Base-by-base conservation (phyloP, 2,888 invertebrate genomes). In the Cryptocheilus praepositus region DNA sequence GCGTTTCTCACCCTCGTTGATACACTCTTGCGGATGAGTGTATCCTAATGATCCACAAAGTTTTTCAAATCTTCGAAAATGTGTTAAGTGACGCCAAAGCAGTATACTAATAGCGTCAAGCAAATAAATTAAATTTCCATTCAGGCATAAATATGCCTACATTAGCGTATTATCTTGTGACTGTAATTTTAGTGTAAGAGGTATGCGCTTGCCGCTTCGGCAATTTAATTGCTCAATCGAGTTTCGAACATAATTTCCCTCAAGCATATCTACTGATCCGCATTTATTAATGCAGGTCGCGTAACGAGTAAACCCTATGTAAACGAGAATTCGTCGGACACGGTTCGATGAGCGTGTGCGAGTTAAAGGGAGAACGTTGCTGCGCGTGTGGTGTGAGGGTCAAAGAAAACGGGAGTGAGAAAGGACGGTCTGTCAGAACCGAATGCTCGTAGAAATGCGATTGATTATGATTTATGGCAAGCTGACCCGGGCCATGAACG, bases 391-490 rank as follows among this genome's bases (percentile, higher is more conserved):
- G 49, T 19, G 46, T 18, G 49, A 49, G 49, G 18, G 49, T 18
- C 16, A 49, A 18, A 49, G 49, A 49, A 36, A 36, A 36, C 13
- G 36, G 36, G 36, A 36, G 36, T 45, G 49, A 60, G 57, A 45
- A 64, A 68, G 67, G 70, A 63, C 68, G 64, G 77, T 64, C 70
- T 72, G 79, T 81, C 77, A 70, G 70, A 67, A 64, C 67, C 79
- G 67, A 79, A 61, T 57, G 68, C 61, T 67, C 62, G 65, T 58
- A 61, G 77, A 70, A 65, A 79, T 72, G 65, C 80, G 77, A 82
- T 82, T 84, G 84, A 84, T 84, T 78, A 82, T 84, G 84, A 84
- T 84, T 83, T 83, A 84, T 83, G 76, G 72, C 52, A 53, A 74
- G 66, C n/a, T 18, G 21, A 18, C 71, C 73, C 73, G 70, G 70